phyloP scores from a whole-genome alignment of 2,888 invertebrate genomes.

The Perdita meconis region DNA sequence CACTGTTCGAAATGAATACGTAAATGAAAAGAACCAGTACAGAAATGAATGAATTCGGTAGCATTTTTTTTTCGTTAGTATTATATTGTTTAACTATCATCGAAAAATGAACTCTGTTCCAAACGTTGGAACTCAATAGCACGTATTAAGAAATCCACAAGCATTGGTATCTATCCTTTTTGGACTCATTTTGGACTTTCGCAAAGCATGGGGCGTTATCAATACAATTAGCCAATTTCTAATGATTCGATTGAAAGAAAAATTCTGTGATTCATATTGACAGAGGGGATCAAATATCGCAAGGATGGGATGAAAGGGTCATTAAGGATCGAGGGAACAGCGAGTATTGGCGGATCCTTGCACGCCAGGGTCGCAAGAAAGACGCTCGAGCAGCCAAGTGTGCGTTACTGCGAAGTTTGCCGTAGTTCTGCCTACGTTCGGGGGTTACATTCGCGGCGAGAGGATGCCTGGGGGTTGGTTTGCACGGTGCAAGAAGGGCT shows the following conservation, averaged over 20 bases:
- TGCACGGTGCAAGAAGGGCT: conserved; percentile 24
- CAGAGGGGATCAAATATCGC: neutral
- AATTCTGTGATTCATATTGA: neutral
- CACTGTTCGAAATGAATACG: no score
- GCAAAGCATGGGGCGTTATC: no score
- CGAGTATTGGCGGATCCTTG: conserved; percentile 42
- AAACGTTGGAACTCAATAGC: no score
- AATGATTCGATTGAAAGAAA: neutral
- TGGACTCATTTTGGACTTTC: no score
- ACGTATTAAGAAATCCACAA: no score
- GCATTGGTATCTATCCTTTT: no score
- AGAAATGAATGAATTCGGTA: no score
- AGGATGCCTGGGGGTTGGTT: conserved; percentile 35
- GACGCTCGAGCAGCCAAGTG: conserved; percentile 47
- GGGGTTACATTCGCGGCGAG: conserved; percentile 26
- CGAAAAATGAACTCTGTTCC: no score
- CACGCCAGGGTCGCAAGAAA: conserved; percentile 7
- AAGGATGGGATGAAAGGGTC: conserved; percentile 17
- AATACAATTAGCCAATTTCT: neutral
- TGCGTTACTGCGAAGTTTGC: conserved; percentile 58
- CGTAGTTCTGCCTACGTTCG: conserved; percentile 56
- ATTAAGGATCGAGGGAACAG: conserved; percentile 41
- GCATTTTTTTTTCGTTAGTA: neutral
- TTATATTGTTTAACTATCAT: no score
- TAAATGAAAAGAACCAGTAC: no score